Conservation (phyloP, 1,140 invertebrate genomes). For the Psilanteris sp. region DNA sequence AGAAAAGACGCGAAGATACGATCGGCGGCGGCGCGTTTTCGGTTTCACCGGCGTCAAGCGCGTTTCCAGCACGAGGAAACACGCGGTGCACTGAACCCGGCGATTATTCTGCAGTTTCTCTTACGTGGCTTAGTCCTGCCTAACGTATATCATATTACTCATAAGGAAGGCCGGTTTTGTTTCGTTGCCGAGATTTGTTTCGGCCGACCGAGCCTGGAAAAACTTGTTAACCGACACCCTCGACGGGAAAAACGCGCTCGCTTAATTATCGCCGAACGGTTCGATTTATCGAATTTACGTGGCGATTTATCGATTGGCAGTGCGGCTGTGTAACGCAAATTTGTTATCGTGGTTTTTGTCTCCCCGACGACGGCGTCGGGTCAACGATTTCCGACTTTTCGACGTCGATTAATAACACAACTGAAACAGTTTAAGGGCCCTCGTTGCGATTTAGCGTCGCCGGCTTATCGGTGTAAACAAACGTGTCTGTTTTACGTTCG, state of each 20-base stretch:
- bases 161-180: slow-evolving; percentile 39
- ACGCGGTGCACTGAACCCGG: slow-evolving; percentile 49
- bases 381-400: too few relatives aligned
- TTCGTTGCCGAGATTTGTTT: slow-evolving; percentile 31
- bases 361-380: too few relatives aligned
- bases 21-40: slow-evolving; percentile 45
- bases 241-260: slow-evolving; percentile 4
- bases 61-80: slow-evolving; percentile 49
- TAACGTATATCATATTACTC: slow-evolving; percentile 48
- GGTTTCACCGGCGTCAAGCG: slow-evolving; percentile 45
- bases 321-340: too few relatives aligned
- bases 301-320: too few relatives aligned
- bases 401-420: too few relatives aligned
- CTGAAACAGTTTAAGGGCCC: too few relatives aligned
- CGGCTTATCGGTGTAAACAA: too few relatives aligned
- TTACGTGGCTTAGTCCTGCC: slow-evolving; percentile 42
- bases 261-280: neutral
- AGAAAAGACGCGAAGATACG: slow-evolving; percentile 36
- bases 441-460: too few relatives aligned
- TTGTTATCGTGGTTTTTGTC: too few relatives aligned
- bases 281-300: too few relatives aligned
- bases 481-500: too few relatives aligned
- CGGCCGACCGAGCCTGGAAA: slow-evolving; percentile 17
- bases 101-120: slow-evolving; percentile 56
- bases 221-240: slow-evolving; percentile 6